phyloP scores from a whole-genome alignment of 2,113 vertebrate species.

The Cisticola juncidis region DNA sequence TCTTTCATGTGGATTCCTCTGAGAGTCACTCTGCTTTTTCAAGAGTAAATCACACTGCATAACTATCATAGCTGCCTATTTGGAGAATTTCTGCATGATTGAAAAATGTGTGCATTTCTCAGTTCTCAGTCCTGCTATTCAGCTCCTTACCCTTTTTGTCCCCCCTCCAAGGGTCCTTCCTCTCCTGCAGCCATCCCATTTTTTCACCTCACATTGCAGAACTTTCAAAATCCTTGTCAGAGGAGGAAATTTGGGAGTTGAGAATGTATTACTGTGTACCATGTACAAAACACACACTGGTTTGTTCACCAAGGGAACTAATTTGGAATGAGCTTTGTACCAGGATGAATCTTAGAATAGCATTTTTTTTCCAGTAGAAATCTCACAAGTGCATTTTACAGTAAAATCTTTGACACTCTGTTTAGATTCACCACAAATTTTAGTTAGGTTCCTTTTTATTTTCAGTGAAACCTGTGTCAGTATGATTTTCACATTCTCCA shows the following conservation, averaged over 20 bases:
- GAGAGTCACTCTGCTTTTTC: slow-evolving; percentile 1
- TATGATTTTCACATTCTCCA: not conserved
- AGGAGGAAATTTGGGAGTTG: not conserved
- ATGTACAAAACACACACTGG: not conserved
- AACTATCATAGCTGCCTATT: not conserved
- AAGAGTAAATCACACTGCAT: slow-evolving; percentile 7
- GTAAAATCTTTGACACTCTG: not conserved
- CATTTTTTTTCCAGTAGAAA: not conserved
- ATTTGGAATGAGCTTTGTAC: not conserved
- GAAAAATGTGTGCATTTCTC: not conserved
- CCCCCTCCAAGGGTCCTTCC: not conserved
- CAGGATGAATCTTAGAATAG: not conserved
- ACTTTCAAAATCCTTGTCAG: not conserved
- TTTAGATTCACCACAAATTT: not conserved
- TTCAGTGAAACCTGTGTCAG: not conserved
- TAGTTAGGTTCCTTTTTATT: not conserved
- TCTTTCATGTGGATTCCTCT: slow-evolving; percentile 15
- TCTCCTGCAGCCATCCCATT: not conserved
- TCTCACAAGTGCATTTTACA: not conserved
- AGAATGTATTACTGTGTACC: not conserved
- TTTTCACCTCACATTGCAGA: not conserved
- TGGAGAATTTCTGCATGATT: not conserved
- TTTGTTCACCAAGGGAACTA: not conserved
- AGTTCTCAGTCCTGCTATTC: not conserved
- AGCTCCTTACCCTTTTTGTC: not conserved